A percentile compares a stretch with the other conserved stretches of the same genome.
Conservation (phyloP, 2,797 vertebrate species). For the Serranus cabrilla region DNA sequence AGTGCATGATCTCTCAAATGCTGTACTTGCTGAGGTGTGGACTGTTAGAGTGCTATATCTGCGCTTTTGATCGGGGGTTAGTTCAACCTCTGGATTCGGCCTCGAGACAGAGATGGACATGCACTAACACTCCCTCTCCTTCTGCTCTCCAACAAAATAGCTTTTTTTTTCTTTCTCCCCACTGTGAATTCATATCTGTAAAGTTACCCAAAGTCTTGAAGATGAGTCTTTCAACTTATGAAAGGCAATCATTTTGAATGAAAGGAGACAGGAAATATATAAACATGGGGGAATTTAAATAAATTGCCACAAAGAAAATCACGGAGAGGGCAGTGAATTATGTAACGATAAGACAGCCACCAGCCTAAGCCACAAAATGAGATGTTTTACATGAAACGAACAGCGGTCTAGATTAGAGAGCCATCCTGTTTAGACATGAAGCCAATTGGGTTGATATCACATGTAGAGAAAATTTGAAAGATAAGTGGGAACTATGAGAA, state of each 20-base stretch:
- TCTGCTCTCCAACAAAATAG: slow-evolving; percentile 72
- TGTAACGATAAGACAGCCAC: slow-evolving; percentile 81
- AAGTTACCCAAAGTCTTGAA: slow-evolving; percentile 81
- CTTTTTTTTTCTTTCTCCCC: slow-evolving; percentile 35
- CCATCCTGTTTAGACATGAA: slow-evolving; percentile 85
- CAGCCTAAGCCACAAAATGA: slow-evolving; percentile 84
- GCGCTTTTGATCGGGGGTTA: slow-evolving; percentile 61
- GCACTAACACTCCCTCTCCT: slow-evolving; percentile 59
- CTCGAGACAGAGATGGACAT: slow-evolving; percentile 73
- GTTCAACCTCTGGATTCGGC: slow-evolving; percentile 66
- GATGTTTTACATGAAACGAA: slow-evolving; percentile 85
- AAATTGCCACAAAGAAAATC: slow-evolving; percentile 84
- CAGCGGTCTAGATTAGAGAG: slow-evolving; percentile 81
- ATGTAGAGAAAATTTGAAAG: slow-evolving; percentile 83
- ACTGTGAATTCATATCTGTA: slow-evolving; percentile 71
- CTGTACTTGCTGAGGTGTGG: slow-evolving; percentile 70
- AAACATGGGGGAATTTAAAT: slow-evolving; percentile 85
- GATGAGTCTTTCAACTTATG: slow-evolving; percentile 84
- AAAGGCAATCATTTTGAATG: slow-evolving; percentile 84
- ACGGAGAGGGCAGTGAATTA: slow-evolving; percentile 77
- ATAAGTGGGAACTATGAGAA: slow-evolving; percentile 85
- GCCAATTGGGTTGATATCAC: slow-evolving; percentile 85
- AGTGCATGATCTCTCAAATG: slow-evolving; percentile 55
- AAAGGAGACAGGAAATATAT: slow-evolving; percentile 83
- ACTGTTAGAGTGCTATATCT: slow-evolving; percentile 70